A percentile compares a stretch with the other conserved stretches of the same genome.
These are phyloP conservation scores for Trididemnum clinides DNA, from an alignment of 23 tunicate species.

Conservation along the genomic window DNA sequence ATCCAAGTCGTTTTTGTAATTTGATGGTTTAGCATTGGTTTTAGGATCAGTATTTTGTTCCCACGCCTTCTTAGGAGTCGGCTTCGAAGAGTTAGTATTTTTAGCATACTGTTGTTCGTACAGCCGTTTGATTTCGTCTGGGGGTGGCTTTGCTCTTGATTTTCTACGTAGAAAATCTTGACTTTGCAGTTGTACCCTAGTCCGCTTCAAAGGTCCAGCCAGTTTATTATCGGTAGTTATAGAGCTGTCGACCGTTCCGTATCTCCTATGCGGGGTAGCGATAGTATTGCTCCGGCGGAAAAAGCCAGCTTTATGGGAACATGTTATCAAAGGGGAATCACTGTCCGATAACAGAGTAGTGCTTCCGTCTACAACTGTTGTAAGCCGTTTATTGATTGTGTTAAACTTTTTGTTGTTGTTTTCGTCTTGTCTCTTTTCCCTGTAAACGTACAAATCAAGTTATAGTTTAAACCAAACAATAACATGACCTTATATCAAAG, in stretches of 20 bases:
- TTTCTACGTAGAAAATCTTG: conserved; percentile 32
- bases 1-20: neutral
- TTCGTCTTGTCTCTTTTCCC: neutral
- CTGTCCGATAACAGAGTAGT: neutral
- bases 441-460: neutral
- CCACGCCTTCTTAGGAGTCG: conserved; percentile 33
- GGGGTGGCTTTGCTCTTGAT: conserved; percentile 47
- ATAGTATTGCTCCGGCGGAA: conserved; percentile 32
- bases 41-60: neutral
- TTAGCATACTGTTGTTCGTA: conserved; percentile 20
- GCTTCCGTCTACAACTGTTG: neutral
- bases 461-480: neutral
- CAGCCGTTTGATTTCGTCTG: conserved; percentile 26
- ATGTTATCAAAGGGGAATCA: neutral
- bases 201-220: neutral
- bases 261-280: conserved; percentile 53
- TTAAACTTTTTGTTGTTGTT: conserved; percentile 6
- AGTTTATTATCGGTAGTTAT: neutral
- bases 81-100: neutral
- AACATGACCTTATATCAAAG: neutral
- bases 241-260: neutral
- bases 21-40: neutral
- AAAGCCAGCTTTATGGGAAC: neutral
- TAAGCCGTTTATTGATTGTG: neutral
- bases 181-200: conserved; percentile 4